Percentiles rank a stretch among this genome's conserved stretches.
Evolutionary conservation across 1,140 invertebrate species (phyloP).

Genomic region (Paralvinella palmiformis): DNA sequence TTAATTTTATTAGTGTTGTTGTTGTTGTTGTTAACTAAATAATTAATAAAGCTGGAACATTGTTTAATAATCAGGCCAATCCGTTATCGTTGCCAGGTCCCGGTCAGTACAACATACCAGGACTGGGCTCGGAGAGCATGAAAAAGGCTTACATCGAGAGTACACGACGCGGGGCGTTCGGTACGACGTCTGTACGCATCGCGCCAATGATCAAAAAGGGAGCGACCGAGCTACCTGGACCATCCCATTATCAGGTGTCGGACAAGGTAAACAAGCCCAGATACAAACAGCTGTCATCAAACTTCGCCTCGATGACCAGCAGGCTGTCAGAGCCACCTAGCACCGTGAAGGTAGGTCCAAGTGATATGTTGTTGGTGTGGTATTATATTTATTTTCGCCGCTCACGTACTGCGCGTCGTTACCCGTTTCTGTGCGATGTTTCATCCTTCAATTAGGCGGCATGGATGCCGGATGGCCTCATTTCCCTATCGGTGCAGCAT

Average conservation of each 20-base stretch:
- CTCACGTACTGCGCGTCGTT: too few species aligned
- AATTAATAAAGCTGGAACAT: too few species aligned
- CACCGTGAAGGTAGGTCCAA: slow-evolving; percentile 25
- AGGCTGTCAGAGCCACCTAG: slow-evolving; percentile 24
- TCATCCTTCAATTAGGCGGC: too few species aligned
- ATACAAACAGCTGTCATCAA: slow-evolving; percentile 33
- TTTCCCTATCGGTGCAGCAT: too few species aligned
- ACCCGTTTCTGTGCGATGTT: too few species aligned
- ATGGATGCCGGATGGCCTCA: too few species aligned
- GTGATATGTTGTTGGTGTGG: too few species aligned
- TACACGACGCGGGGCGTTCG: slow-evolving; percentile 42
- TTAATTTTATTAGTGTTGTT: too few species aligned
- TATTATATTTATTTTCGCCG: too few species aligned
- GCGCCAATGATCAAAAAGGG: slow-evolving; percentile 28
- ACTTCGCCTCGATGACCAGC: slow-evolving; percentile 39
- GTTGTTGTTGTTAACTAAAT: too few species aligned
- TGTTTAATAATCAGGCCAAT: too few species aligned
- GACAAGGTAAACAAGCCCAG: slow-evolving; percentile 31
- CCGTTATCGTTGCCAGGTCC: slow-evolving; percentile 33
- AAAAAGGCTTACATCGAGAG: slow-evolving; percentile 45
- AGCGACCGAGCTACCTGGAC: slow-evolving; percentile 36
- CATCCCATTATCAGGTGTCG: slow-evolving; percentile 37
- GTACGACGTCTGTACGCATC: slow-evolving; percentile 34
- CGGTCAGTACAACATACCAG: slow-evolving; percentile 45
- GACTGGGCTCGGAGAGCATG: slow-evolving; percentile 47